Conservation (phyloP, 2,113 vertebrate genomes). For the Leptobrachium leishanense region DNA sequence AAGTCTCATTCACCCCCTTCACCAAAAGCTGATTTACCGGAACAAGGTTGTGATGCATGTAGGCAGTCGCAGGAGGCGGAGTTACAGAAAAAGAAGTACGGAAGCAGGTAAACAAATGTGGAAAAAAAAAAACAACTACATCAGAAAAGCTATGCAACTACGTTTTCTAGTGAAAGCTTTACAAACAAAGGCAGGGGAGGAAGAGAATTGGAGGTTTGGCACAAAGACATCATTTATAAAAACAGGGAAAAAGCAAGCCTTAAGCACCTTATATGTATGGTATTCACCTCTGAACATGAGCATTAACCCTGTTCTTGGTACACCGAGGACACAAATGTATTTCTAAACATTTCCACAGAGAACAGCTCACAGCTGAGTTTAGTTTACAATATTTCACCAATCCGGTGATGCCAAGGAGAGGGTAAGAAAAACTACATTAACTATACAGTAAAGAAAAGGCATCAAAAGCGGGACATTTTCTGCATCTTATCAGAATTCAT, state of each 20-base stretch:
- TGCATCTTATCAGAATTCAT: no score
- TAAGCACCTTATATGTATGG: not conserved
- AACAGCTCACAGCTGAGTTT: no score
- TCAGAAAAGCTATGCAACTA: slow-evolving; percentile 79
- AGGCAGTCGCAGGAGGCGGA: slow-evolving; percentile 81
- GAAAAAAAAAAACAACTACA: slow-evolving; percentile 64
- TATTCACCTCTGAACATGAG: not conserved
- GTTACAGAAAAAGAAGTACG: slow-evolving; percentile 51
- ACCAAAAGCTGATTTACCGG: slow-evolving; percentile 97
- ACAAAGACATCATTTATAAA: not conserved
- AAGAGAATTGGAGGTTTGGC: slow-evolving; percentile 56
- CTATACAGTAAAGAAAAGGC: no score
- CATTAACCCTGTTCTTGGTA: not conserved
- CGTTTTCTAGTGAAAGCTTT: slow-evolving; percentile 63
- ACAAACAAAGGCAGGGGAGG: slow-evolving; percentile 60
- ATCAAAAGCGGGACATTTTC: no score
- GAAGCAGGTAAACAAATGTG: slow-evolving; percentile 72
- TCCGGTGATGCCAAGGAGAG: no score
- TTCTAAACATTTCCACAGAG: no score
- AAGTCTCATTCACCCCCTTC: slow-evolving; percentile 99
- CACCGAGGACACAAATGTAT: not conserved
- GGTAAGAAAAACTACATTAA: no score
- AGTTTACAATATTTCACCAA: no score
- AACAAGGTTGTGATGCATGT: slow-evolving; percentile 68
- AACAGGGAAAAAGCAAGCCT: not conserved